Percentiles rank a stretch among this genome's conserved stretches.
Conservation (phyloP, 2,113 vertebrate genomes). For the Forbesichthys agassizii region DNA sequence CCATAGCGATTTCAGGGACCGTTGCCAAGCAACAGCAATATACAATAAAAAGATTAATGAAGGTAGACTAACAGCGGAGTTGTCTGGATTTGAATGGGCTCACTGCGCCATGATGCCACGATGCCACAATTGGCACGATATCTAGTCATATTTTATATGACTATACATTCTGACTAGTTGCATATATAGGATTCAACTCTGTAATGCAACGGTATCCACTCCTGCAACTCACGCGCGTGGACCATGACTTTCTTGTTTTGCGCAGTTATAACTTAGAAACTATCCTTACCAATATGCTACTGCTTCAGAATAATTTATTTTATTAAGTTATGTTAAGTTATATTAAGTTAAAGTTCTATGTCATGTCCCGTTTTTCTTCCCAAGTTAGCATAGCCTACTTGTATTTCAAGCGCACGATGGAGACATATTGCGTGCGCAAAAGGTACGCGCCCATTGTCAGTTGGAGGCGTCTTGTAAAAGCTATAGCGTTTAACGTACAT, state of each 20-base stretch:
- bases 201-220: slow-evolving; percentile 24
- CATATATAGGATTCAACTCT: slow-evolving; percentile 25
- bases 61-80: slow-evolving; percentile 60
- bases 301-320: background rate
- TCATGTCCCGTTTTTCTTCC: background rate
- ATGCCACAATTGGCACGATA: slow-evolving; percentile 34
- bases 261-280: background rate
- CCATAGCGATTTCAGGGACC: slow-evolving; percentile 79
- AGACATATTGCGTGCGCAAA: slow-evolving; percentile 46
- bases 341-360: background rate
- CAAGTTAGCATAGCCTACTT: background rate
- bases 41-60: slow-evolving; percentile 80
- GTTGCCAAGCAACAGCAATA: slow-evolving; percentile 86
- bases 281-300: background rate
- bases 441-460: slow-evolving; percentile 20
- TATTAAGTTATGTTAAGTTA: too few species aligned
- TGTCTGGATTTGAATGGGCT: slow-evolving; percentile 55
- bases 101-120: slow-evolving; percentile 22
- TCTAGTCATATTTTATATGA: background rate
- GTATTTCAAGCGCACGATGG: background rate
- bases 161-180: background rate
- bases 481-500: background rate
- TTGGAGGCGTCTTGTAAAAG: background rate
- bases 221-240: slow-evolving; percentile 8
- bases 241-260: background rate